phyloP scores from a whole-genome alignment of 2,797 vertebrate genomes.

The Schizopygopsis malacanthus region DNA sequence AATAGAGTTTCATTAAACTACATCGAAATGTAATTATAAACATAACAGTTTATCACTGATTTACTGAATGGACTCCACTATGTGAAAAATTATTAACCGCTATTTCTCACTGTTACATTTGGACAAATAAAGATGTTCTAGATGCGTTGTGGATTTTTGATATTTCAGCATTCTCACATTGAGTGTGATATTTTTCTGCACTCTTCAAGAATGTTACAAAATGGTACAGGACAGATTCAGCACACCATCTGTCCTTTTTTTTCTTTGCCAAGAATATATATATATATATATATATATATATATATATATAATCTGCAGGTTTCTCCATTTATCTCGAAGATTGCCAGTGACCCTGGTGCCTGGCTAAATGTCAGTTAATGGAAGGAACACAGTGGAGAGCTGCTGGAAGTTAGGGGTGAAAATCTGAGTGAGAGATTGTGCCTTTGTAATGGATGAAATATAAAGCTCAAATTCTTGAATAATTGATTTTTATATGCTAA shows the following conservation, averaged over 20 bases:
- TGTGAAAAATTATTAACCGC: too few species aligned
- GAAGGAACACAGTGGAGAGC: not conserved
- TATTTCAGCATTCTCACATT: not conserved
- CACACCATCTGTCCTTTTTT: slow-evolving; percentile 8
- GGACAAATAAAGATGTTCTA: not conserved
- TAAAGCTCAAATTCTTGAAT: not conserved
- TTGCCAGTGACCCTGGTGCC: not conserved
- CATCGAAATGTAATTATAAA: too few species aligned
- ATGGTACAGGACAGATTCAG: not conserved
- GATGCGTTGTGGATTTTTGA: not conserved
- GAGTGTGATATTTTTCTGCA: slow-evolving; percentile 11
- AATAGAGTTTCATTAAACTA: too few species aligned
- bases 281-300: too few species aligned
- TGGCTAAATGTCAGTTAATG: not conserved
- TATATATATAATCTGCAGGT: not conserved
- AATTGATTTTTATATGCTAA: not conserved
- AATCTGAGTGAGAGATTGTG: not conserved
- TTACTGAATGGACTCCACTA: too few species aligned
- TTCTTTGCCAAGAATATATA: not conserved
- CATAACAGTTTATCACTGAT: too few species aligned
- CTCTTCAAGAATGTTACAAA: not conserved
- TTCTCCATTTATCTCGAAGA: not conserved
- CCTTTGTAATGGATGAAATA: not conserved
- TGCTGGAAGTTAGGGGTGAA: not conserved
- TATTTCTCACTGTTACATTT: not conserved